Conservation (phyloP, 2,888 invertebrate species). For the Capitulum mitella region DNA sequence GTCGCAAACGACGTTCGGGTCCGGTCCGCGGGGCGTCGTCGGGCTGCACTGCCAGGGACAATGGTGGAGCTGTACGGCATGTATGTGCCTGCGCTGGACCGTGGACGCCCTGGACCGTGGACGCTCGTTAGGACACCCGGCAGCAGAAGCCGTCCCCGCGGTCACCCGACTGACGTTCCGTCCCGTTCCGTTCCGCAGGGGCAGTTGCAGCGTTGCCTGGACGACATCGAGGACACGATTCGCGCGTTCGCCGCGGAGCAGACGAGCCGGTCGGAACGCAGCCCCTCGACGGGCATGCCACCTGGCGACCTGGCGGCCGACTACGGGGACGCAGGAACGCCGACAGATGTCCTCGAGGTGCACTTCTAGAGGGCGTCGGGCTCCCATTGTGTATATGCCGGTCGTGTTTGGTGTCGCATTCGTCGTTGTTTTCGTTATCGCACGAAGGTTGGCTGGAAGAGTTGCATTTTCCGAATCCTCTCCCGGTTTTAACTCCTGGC, state of each 20-base stretch:
- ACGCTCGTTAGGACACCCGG: background rate
- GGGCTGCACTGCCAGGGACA: too few relatives aligned
- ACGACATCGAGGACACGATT: background rate
- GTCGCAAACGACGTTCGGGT: too few relatives aligned
- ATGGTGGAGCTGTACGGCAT: too few relatives aligned
- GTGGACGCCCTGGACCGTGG: too few relatives aligned
- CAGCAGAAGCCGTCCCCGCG: background rate
- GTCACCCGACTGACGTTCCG: background rate
- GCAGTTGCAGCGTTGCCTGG: background rate
- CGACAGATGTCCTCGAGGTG: slow-evolving; percentile 77
- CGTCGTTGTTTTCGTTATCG: background rate
- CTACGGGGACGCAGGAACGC: slow-evolving; percentile 68
- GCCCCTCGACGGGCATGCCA: background rate
- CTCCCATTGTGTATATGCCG: background rate
- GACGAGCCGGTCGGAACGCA: background rate
- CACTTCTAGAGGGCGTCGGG: slow-evolving; percentile 53
- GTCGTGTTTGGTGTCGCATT: background rate
- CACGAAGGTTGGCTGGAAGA: background rate
- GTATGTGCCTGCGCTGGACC: too few relatives aligned
- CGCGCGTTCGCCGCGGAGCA: background rate
- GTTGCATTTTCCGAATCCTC: too few relatives aligned
- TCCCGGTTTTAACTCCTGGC: background rate
- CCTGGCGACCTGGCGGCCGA: slow-evolving; percentile 46
- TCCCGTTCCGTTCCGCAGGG: background rate
- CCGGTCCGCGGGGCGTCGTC: too few relatives aligned